Base-by-base conservation (phyloP, 2,797 vertebrate species). In the Kryptopterus vitreolus region DNA sequence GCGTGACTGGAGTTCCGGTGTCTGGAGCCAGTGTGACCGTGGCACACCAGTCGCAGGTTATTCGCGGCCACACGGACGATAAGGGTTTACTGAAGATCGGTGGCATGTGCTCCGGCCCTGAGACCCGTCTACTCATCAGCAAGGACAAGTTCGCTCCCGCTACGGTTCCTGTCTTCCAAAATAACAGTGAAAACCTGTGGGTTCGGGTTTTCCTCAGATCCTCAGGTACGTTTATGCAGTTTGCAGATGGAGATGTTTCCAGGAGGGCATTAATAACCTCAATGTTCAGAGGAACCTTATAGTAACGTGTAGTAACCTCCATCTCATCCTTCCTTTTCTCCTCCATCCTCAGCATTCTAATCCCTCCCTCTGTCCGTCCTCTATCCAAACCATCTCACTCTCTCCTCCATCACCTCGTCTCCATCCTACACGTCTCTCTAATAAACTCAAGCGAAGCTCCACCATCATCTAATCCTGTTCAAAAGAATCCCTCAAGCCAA, bases 131-230 rank as follows among this genome's bases (percentile, higher is more conserved):
- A 85, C 92, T 90, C 0, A 93, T 95, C 86, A 91, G 85, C 62
- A 93, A 91, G 10, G 92, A 95, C 0, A 95, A 94, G 78, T 99
- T 96, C 72, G 88, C 93, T 24, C 88, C 91, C 0, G 85, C 88
- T 0, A 63, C 85, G 0, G 88, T 93, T 1, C 89, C 92, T 16
- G 24, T 93, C 2, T 66, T 71, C 71, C 91, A 91, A 81, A 94
- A 96, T 8, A 80, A 90, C 83, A 94, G 95, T 0, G 86, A 88
- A 0, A 57, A 75, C 0, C 94, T 95, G 0, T 90, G 89, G 91
- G 91, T 93, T 33, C 91, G 87, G 18, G 90, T 93, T 31, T 70
- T 90, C 73, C 93, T 99, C 61, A 90, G 86, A 80, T 94, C 95
- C 83, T 88, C 96, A 22, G 96, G 98, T 97, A 87, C 90, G 93